These are phyloP conservation scores for Meta bourneti DNA, from an alignment of 2,888 invertebrate species.

Conservation along the genomic window DNA sequence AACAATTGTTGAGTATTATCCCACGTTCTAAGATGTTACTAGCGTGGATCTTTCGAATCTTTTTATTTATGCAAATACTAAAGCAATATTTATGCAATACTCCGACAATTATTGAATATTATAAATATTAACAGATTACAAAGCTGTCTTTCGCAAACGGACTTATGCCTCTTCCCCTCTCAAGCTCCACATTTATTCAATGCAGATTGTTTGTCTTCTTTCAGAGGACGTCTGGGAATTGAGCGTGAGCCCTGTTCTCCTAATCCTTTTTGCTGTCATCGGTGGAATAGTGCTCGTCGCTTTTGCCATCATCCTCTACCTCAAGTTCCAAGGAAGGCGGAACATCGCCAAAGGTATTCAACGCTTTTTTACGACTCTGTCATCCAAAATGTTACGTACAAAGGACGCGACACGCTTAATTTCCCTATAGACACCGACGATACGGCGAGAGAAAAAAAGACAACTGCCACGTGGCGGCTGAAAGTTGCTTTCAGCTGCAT, in stretches of 20 bases:
- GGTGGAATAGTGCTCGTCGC: constrained; percentile 75
- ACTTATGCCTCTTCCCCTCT: too few relatives aligned
- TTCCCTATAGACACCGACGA: constrained; percentile 50
- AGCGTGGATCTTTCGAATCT: too few relatives aligned
- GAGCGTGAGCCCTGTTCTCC: constrained; percentile 74
- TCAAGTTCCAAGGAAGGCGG: constrained; percentile 73
- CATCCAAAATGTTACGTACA: too few relatives aligned
- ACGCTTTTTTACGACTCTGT: constrained; percentile 18
- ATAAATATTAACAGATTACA: too few relatives aligned
- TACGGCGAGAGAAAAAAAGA: constrained; percentile 24
- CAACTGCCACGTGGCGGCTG: not conserved
- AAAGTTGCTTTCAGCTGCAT: constrained; percentile 12
- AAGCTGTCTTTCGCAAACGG: too few relatives aligned
- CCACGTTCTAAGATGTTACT: too few relatives aligned
- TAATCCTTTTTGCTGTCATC: constrained; percentile 72
- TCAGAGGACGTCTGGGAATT: constrained; percentile 78
- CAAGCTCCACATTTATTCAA: too few relatives aligned
- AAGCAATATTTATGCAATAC: too few relatives aligned
- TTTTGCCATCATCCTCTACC: constrained; percentile 73
- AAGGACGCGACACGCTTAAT: constrained; percentile 33
- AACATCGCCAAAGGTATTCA: constrained; percentile 69
- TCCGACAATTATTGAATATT: too few relatives aligned
- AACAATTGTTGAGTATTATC: too few relatives aligned
- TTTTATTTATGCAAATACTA: too few relatives aligned
- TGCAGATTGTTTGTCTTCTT: constrained; percentile 15